Evolutionary conservation across 1,140 invertebrate genomes (phyloP).

Genomic region (Drosophila miranda): DNA sequence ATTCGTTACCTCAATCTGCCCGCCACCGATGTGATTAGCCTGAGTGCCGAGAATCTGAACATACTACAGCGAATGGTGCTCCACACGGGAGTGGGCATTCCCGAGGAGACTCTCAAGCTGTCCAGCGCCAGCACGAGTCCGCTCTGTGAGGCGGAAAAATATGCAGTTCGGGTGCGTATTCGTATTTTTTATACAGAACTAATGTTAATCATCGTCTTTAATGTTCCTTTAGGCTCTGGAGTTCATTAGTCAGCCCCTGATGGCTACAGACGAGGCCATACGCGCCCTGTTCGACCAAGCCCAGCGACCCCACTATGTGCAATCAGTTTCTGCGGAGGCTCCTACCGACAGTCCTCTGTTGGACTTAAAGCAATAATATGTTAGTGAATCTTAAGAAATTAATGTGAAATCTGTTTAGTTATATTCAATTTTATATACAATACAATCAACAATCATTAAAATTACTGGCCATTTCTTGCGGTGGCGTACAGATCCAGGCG

Average conservation of each 20-base stretch:
- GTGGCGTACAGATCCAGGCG: conserved; percentile 92
- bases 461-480: conserved; percentile 42
- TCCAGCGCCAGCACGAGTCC: conserved; percentile 66
- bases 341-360: conserved; percentile 5
- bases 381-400: conserved; percentile 5
- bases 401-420: conserved; percentile 25
- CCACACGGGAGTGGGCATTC: conserved; percentile 79
- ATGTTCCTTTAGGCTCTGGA: conserved; percentile 59
- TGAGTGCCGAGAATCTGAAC: conserved; percentile 80
- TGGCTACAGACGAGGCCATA: conserved; percentile 80
- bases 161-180: conserved; percentile 71
- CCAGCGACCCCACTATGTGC: conserved; percentile 57
- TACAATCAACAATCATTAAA: conserved; percentile 10
- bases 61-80: conserved; percentile 75
- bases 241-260: conserved; percentile 74
- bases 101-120: conserved; percentile 62
- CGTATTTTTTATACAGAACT: neutral
- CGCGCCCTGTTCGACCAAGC: conserved; percentile 76
- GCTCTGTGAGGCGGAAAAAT: conserved; percentile 79
- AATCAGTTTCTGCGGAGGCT: conserved; percentile 6
- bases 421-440: conserved; percentile 38
- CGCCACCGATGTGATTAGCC: conserved; percentile 82
- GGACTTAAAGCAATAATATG: conserved; percentile 38
- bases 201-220: neutral
- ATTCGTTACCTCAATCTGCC: conserved; percentile 74